Evolutionary conservation across 2,113 vertebrate species (phyloP).

Genomic region (Sus scrofa): T2T-Sscrofa CM000816.6:3609501-3610000

Average conservation of each 20-base stretch:
- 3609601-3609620: not conserved
- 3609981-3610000: too few relatives aligned
- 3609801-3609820: accelerated
- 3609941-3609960: not conserved
- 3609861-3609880: not conserved
- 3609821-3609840: accelerated
- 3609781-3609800: too few relatives aligned
- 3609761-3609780: too few relatives aligned
- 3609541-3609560: not conserved
- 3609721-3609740: not conserved
- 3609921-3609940: not conserved
- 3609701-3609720: too few relatives aligned
- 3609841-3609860: not conserved
- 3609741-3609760: accelerated
- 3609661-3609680: too few relatives aligned
- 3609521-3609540: not conserved
- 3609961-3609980: too few relatives aligned
- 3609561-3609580: not conserved
- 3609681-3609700: too few relatives aligned
- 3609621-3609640: not conserved
- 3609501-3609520: not conserved
- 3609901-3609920: not conserved
- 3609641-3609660: not conserved
- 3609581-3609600: not conserved
- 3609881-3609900: not conserved